These are phyloP conservation scores for Monochamus alternatus DNA, from an alignment of 2,888 invertebrate genomes.

Conservation along the genomic window DNA sequence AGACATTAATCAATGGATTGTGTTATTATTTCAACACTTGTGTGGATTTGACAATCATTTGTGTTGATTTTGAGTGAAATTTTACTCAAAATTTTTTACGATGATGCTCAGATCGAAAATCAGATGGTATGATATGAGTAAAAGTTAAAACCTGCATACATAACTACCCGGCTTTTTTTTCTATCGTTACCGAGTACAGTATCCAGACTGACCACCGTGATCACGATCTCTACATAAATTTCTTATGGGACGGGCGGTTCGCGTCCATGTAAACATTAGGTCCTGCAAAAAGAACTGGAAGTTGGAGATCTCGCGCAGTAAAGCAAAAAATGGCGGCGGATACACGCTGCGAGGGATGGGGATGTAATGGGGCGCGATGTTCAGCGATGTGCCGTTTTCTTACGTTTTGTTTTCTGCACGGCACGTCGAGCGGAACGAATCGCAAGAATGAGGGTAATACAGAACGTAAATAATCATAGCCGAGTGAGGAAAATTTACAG, in stretches of 20 bases:
- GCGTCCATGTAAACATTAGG: constrained; percentile 20
- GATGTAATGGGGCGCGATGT: constrained; percentile 7
- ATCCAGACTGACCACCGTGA: constrained; percentile 7
- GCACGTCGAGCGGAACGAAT: constrained; percentile 2
- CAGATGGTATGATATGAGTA: no score
- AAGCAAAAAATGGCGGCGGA: not conserved
- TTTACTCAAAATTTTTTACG: no score
- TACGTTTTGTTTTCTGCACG: not conserved
- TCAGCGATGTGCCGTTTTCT: not conserved
- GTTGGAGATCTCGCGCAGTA: not conserved
- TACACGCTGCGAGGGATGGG: not conserved
- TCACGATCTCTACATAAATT: constrained; percentile 24
- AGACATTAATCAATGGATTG: no score
- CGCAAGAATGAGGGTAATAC: not conserved
- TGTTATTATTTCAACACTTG: no score
- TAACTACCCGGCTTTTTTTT: no score
- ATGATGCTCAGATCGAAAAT: no score
- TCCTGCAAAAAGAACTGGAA: constrained; percentile 14
- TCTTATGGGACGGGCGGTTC: constrained; percentile 19
- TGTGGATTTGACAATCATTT: no score
- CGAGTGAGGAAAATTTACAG: no score
- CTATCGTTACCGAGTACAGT: not conserved
- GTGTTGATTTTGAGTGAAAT: no score
- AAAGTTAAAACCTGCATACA: no score
- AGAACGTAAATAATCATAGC: not conserved